These are phyloP conservation scores for Brachionus rubens DNA, from an alignment of 1,140 invertebrate genomes.

Conservation along the genomic window DNA sequence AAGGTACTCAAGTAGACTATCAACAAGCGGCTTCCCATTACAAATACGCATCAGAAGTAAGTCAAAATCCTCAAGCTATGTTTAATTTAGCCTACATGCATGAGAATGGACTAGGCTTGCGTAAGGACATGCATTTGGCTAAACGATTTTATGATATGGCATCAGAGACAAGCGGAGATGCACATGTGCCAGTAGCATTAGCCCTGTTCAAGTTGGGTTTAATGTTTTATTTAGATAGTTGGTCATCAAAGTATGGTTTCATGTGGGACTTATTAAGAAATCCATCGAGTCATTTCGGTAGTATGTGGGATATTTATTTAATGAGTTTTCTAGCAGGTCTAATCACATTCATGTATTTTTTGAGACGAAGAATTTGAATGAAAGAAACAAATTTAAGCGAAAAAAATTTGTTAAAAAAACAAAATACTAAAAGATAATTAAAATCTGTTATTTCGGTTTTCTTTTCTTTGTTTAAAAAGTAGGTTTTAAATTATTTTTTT, in stretches of 20 bases:
- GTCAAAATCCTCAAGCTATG: conserved; percentile 95
- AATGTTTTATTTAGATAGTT: neutral
- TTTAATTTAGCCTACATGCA: conserved; percentile 99
- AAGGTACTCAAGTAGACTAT: conserved; percentile 75
- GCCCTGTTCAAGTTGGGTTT: conserved; percentile 76
- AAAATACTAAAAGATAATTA: no score
- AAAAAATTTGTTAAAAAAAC: neutral
- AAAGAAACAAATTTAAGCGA: neutral
- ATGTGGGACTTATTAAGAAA: neutral
- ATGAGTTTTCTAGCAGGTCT: conserved; percentile 23
- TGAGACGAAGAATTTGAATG: conserved; percentile 19
- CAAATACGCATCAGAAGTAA: conserved; percentile 85
- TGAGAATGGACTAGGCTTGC: conserved; percentile 88
- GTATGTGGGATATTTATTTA: conserved; percentile 46
- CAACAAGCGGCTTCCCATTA: conserved; percentile 84
- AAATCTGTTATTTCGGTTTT: no score
- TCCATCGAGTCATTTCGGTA: neutral
- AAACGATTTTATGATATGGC: conserved; percentile 92
- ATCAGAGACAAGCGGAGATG: conserved; percentile 87
- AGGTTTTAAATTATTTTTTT: no score
- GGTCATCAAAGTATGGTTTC: neutral
- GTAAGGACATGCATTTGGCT: conserved; percentile 70
- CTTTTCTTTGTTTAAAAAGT: no score
- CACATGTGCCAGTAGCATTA: conserved; percentile 85
- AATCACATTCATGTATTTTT: conserved; percentile 26